phyloP scores from a whole-genome alignment of 2,888 invertebrate species.

The Deilephila porcellus region DNA sequence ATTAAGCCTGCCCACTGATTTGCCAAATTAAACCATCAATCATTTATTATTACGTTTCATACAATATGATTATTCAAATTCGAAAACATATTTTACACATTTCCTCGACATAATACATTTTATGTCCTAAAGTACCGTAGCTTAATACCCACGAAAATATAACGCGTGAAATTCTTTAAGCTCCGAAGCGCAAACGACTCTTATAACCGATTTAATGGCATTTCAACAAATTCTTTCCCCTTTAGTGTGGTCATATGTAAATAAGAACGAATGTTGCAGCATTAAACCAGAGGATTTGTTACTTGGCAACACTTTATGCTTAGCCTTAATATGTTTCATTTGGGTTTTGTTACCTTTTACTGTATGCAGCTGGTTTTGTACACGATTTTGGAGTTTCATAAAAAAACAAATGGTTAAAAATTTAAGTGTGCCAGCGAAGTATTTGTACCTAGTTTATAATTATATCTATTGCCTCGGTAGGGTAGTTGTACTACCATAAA shows the following conservation, averaged over 20 bases:
- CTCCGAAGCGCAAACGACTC: slow-evolving; percentile 3
- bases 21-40: no score
- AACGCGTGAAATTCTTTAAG: slow-evolving; percentile 13
- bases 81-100: not conserved
- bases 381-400: not conserved
- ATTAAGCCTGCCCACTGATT: no score
- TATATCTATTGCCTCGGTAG: no score
- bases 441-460: no score
- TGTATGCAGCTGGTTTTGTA: not conserved
- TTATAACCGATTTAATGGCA: slow-evolving; percentile 31
- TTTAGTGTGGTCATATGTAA: slow-evolving; percentile 25
- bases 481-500: no score
- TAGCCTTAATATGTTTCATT: slow-evolving; percentile 18
- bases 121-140: not conserved
- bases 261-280: slow-evolving; percentile 26
- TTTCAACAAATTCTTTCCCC: slow-evolving; percentile 30
- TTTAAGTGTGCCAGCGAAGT: no score
- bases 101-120: not conserved
- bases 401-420: no score
- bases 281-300: not conserved
- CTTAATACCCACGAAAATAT: not conserved
- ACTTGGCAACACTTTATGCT: not conserved
- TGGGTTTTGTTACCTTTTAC: not conserved
- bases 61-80: not conserved
- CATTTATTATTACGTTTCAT: no score